Evolutionary conservation across 2,113 vertebrate genomes (phyloP), one percentile per base, ranked within the genome.

Genomic region (Boleophthalmus pectinirostris): DNA sequence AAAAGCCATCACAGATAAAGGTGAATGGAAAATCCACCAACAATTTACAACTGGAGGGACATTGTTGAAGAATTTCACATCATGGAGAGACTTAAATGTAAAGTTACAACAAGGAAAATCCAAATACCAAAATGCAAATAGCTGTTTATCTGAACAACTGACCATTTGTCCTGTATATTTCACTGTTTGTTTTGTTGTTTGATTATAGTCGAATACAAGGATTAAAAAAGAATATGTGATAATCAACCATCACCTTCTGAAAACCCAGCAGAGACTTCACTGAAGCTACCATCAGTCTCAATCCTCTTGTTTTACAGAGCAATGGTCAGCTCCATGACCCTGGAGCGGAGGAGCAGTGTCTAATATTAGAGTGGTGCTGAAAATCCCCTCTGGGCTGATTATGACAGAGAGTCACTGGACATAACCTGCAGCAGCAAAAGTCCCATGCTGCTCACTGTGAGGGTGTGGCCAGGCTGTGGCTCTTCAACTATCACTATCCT

Each of bases 371-470:
- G 23, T 58, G 25, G 56, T 87, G 76, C 61, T 54, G 87, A 78
- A 90, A 87, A 90, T 90, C 85, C 87, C 77, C 72, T 77, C 74
- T 81, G 74, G 82, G 77, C 84, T 89, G 82, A 85, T 89, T 87
- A 90, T 71, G 73, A 23, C 76, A 63, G 80, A 63, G 80, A 87
- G 79, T 78, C 81, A 86, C 67, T 79, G 77, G 43, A 67, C 61
- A 68, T 60, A 67, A 77, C 82, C 70, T 66, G 65, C 72, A 74
- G 70, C 84, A 60, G 70, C 57, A 66, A 85, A 83, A 70, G 70
- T 77, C 72, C 5, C 66, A 65, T 14, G 21, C 21, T 18, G 56
- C 56, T 58, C 56, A 25, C 23, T 25, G 2, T 11, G 3, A 56
- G 54, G 21, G 54, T 8, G 54, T 56, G 54, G 54, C 23, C 23